Conservation (phyloP, 2,113 vertebrate species). For the Aspidoscelis tigris region DNA sequence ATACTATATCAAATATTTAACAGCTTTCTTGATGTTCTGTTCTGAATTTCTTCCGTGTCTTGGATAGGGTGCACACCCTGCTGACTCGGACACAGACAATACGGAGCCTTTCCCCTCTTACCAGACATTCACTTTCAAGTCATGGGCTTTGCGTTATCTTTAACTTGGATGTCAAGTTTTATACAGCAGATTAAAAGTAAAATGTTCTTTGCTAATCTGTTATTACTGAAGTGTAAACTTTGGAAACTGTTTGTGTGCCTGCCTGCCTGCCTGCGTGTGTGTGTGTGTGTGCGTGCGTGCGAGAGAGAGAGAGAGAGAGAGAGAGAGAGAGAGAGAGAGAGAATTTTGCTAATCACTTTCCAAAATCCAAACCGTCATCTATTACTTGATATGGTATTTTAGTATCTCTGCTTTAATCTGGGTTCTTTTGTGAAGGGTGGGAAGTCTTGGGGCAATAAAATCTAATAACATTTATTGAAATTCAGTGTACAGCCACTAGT, state of each 20-base stretch:
- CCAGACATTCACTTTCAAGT: not conserved
- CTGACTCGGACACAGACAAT: not conserved
- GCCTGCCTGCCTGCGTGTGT: too few species aligned
- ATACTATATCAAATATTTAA: not conserved
- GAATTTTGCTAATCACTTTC: not conserved
- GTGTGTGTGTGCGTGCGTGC: not conserved
- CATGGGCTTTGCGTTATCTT: not conserved
- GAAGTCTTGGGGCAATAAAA: not conserved
- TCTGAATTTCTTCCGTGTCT: not conserved
- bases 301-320: too few species aligned
- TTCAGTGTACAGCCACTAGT: not conserved
- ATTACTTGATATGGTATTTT: not conserved
- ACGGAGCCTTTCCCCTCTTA: too few species aligned
- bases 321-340: not conserved
- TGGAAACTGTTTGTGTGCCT: not conserved
- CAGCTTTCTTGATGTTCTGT: not conserved
- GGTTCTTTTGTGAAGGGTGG: not conserved
- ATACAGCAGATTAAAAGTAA: not conserved
- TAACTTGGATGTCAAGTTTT: not conserved
- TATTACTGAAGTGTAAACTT: not conserved
- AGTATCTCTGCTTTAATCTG: not conserved
- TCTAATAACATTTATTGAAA: not conserved
- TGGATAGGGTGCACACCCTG: not conserved
- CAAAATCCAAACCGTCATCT: not conserved
- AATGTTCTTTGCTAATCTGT: rapidly evolving